phyloP scores from a whole-genome alignment of 64 coral and sea anemone genomes.

The Montipora sp. region DNA sequence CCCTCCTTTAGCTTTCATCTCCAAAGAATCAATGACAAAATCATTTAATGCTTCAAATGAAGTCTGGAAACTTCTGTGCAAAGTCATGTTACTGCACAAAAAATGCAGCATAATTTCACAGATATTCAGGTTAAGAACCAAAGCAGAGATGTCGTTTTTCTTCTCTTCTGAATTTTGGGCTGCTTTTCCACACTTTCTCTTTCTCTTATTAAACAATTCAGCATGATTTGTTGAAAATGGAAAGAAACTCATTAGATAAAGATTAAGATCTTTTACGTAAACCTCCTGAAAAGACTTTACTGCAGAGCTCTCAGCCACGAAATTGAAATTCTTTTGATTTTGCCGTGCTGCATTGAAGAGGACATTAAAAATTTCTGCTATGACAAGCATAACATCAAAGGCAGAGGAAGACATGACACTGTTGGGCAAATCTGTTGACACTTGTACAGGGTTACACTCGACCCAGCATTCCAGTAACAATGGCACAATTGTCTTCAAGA shows the following conservation, averaged over 20 bases:
- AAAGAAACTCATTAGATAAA: slow-evolving; percentile 79
- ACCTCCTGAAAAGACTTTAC: slow-evolving; percentile 22
- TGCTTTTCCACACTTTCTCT: slow-evolving; percentile 49
- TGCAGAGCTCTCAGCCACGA: neutral
- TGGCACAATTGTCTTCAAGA: slow-evolving; percentile 77
- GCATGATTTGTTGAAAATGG: slow-evolving; percentile 57
- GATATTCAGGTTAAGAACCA: slow-evolving; percentile 73
- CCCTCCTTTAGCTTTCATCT: slow-evolving; percentile 26
- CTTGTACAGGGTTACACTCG: slow-evolving; percentile 86
- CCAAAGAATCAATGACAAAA: slow-evolving; percentile 61
- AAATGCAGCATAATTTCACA: slow-evolving; percentile 87
- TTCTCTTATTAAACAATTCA: slow-evolving; percentile 49
- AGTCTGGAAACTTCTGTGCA: slow-evolving; percentile 23
- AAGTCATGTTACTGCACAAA: slow-evolving; percentile 13
- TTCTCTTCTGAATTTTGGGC: neutral
- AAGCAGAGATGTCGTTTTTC: neutral
- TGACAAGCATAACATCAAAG: slow-evolving; percentile 63
- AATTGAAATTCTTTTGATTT: slow-evolving; percentile 15
- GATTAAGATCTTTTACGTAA: slow-evolving; percentile 74
- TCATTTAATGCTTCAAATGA: slow-evolving; percentile 60
- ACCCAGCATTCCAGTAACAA: slow-evolving; percentile 94
- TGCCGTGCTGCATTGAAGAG: slow-evolving; percentile 48
- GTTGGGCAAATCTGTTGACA: slow-evolving; percentile 57
- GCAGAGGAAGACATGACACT: slow-evolving; percentile 25
- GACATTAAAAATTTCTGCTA: slow-evolving; percentile 72